Percentiles rank a stretch among this genome's conserved stretches.
Evolutionary conservation across 2,113 vertebrate species (phyloP).

Genomic region (Epinephelus cyanopodus): DNA sequence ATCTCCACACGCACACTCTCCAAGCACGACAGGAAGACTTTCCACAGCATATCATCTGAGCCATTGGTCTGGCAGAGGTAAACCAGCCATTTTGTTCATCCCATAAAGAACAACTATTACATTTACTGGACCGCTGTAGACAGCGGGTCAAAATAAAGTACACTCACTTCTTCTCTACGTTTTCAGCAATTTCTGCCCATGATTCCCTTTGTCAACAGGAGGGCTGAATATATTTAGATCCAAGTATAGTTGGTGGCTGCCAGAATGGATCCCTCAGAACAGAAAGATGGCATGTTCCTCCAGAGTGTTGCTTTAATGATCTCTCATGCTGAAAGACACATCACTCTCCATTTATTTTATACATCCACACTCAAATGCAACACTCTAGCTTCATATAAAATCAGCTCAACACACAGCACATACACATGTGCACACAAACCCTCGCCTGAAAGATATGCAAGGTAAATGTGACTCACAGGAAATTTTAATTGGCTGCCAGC

Average conservation of each 20-base stretch:
- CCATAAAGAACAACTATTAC: conserved; percentile 77
- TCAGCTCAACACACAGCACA: conserved; percentile 18
- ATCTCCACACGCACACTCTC: conserved; percentile 31
- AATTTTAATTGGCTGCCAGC: conserved; percentile 72
- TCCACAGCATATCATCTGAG: conserved; percentile 72
- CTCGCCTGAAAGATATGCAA: conserved; percentile 37
- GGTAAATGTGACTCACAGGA: conserved; percentile 67
- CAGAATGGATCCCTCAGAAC: conserved; percentile 59
- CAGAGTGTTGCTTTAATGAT: conserved; percentile 60
- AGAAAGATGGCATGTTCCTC: conserved; percentile 59
- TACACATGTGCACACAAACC: conserved; percentile 3
- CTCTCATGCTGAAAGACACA: conserved; percentile 37
- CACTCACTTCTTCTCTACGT: conserved; percentile 58
- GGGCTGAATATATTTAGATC: conserved; percentile 71
- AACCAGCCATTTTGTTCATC: conserved; percentile 79
- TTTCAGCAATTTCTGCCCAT: conserved; percentile 65
- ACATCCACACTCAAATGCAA: conserved; percentile 32
- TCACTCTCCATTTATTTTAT: conserved; percentile 37
- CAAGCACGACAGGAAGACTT: conserved; percentile 51
- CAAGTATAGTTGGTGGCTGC: conserved; percentile 59
- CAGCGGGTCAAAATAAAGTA: conserved; percentile 54
- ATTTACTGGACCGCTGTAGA: conserved; percentile 67
- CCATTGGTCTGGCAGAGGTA: conserved; percentile 73
- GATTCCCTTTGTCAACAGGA: conserved; percentile 72
- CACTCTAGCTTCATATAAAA: conserved; percentile 11